A percentile compares a stretch with the other conserved stretches of the same genome.
Conservation (phyloP, 2,113 vertebrate species). For the Pachycephala philippinensis region DNA sequence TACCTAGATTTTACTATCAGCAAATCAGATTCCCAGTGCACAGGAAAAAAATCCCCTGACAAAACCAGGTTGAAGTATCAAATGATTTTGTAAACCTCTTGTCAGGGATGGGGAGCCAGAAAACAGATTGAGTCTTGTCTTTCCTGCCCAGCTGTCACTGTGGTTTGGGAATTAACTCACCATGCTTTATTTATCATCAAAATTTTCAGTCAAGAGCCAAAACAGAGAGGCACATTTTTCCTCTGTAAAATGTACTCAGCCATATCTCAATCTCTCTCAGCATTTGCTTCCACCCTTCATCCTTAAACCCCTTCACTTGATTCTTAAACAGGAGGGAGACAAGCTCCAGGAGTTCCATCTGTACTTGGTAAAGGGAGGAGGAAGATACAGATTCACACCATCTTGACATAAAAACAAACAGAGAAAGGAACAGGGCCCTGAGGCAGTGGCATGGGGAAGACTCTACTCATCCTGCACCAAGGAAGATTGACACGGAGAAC, state of each 20-base stretch:
- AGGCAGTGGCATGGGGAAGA: background rate
- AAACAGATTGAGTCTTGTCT: background rate
- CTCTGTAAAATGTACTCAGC: background rate
- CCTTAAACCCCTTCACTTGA: background rate
- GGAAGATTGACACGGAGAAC: background rate
- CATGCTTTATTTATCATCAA: constrained; percentile 34
- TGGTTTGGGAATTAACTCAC: constrained; percentile 30
- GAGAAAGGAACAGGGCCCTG: background rate
- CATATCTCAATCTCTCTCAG: background rate
- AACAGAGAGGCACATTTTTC: constrained; percentile 6
- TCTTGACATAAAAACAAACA: background rate
- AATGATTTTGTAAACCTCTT: background rate
- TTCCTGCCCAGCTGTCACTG: constrained; percentile 6
- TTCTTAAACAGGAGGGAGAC: background rate
- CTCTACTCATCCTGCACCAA: background rate
- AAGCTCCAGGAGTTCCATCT: background rate
- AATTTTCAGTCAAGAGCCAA: constrained; percentile 21
- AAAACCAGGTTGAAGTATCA: background rate
- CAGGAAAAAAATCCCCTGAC: background rate
- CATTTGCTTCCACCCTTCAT: background rate
- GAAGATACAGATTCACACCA: background rate
- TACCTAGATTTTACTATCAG: background rate
- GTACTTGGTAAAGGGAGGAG: background rate
- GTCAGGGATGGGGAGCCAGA: background rate
- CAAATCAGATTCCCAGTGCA: background rate